Conservation (phyloP, 2,797 vertebrate genomes). For the Phataginus tetradactyla region DNA sequence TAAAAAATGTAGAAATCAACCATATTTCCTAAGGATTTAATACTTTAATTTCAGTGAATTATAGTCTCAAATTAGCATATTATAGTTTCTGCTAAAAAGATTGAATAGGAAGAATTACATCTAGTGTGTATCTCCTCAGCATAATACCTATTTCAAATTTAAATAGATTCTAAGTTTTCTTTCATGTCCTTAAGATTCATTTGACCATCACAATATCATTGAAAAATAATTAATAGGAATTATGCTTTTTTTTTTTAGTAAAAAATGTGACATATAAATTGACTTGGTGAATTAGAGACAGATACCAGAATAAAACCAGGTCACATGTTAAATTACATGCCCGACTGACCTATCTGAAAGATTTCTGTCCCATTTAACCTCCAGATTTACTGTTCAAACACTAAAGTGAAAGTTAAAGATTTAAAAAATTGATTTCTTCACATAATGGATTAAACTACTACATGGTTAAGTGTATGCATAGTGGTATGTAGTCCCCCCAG, state of each 20-base stretch:
- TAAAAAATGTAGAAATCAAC: background rate
- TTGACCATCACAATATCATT: background rate
- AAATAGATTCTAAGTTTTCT: background rate
- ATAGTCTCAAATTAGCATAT: slow-evolving; percentile 14
- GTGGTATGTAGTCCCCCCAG: background rate
- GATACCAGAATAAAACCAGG: background rate
- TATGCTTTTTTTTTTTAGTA: background rate
- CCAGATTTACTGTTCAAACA: background rate
- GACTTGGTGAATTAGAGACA: background rate
- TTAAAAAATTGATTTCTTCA: slow-evolving; percentile 40
- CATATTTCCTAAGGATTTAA: slow-evolving; percentile 7
- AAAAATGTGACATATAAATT: background rate
- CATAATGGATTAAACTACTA: background rate
- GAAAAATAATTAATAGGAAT: background rate
- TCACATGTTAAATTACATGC: background rate
- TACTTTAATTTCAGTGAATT: slow-evolving; percentile 40
- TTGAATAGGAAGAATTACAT: background rate
- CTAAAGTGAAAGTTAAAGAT: background rate
- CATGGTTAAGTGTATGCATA: background rate
- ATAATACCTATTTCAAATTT: slow-evolving; percentile 30
- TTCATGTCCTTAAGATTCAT: slow-evolving; percentile 34
- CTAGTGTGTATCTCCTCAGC: background rate
- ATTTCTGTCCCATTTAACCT: background rate
- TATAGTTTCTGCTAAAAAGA: slow-evolving; percentile 10
- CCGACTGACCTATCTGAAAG: background rate